These are phyloP conservation scores for Jacana jacana DNA, from an alignment of 2,113 vertebrate species.

Conservation along the genomic window DNA sequence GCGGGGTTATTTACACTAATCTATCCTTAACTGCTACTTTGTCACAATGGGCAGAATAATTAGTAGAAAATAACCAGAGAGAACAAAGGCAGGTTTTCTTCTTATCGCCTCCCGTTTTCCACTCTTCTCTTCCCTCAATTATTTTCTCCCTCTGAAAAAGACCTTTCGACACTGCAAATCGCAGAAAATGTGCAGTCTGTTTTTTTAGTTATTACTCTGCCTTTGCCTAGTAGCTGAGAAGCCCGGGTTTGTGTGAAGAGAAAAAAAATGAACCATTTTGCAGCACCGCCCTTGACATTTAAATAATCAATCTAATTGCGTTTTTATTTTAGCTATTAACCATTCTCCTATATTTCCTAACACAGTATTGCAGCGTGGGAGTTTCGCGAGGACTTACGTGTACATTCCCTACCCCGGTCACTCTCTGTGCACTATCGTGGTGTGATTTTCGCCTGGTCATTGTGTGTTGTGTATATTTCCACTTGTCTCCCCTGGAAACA, in stretches of 20 bases:
- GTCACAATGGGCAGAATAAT: slow-evolving; percentile 56
- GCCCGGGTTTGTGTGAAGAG: not conserved
- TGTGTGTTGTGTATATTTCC: slow-evolving; percentile 4
- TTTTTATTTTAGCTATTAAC: slow-evolving; percentile 31
- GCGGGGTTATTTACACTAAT: slow-evolving; percentile 47
- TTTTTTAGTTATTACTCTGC: not conserved
- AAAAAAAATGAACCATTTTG: not conserved
- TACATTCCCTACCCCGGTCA: not conserved
- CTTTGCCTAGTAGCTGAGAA: not conserved
- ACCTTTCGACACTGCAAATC: not conserved
- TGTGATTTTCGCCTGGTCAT: slow-evolving; percentile 14
- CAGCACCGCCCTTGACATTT: not conserved
- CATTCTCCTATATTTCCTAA: not conserved
- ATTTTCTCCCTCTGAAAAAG: not conserved
- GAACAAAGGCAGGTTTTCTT: slow-evolving; percentile 56
- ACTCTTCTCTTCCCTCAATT: not conserved
- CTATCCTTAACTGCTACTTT: slow-evolving; percentile 54
- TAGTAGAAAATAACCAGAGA: slow-evolving; percentile 47
- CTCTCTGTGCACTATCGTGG: not conserved
- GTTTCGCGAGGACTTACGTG: not conserved
- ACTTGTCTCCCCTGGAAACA: slow-evolving; percentile 21
- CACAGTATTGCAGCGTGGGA: not conserved
- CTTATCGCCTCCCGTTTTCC: slow-evolving; percentile 5
- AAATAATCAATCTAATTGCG: not conserved
- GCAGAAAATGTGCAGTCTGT: not conserved